phyloP scores from a whole-genome alignment of 2,888 invertebrate species.

The Cephus pulcher region DNA sequence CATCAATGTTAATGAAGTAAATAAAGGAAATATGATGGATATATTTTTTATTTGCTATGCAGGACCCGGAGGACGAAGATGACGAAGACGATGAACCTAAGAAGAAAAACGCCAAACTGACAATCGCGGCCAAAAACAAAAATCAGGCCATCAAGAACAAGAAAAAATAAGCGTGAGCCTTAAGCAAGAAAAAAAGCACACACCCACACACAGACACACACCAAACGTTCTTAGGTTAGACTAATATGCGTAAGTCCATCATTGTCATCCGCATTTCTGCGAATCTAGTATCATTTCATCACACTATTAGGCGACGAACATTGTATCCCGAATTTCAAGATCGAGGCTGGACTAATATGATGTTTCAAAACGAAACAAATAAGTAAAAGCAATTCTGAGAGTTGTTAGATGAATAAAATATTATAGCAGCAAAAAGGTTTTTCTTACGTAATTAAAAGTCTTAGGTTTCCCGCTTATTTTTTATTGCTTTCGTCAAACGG shows the following conservation, averaged over 20 bases:
- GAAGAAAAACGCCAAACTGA: conserved; percentile 82
- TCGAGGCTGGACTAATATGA: conserved; percentile 30
- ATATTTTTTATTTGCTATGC: conserved; percentile 55
- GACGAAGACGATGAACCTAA: conserved; percentile 84
- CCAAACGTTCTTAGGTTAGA: conserved; percentile 60
- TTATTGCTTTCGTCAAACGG: not conserved
- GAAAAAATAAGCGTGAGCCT: conserved; percentile 59
- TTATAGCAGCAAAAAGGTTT: not conserved
- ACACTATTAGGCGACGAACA: conserved; percentile 17
- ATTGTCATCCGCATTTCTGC: conserved; percentile 58
- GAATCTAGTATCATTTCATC: conserved; percentile 57
- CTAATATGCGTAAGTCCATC: conserved; percentile 61
- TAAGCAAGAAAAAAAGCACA: conserved; percentile 18
- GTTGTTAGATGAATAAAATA: not conserved
- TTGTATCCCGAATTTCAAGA: conserved; percentile 12
- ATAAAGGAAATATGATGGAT: not conserved
- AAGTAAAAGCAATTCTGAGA: not conserved
- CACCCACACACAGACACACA: conserved; percentile 42
- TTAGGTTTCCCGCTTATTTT: not conserved
- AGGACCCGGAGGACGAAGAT: conserved; percentile 77
- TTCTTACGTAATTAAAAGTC: not conserved
- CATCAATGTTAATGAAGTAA: not conserved
- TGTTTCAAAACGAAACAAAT: not conserved
- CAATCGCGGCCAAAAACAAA: conserved; percentile 79
- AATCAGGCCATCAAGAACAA: conserved; percentile 66